These are phyloP conservation scores for Empidonax alnorum DNA, from an alignment of 2,113 vertebrate genomes.

Conservation along the genomic window DNA sequence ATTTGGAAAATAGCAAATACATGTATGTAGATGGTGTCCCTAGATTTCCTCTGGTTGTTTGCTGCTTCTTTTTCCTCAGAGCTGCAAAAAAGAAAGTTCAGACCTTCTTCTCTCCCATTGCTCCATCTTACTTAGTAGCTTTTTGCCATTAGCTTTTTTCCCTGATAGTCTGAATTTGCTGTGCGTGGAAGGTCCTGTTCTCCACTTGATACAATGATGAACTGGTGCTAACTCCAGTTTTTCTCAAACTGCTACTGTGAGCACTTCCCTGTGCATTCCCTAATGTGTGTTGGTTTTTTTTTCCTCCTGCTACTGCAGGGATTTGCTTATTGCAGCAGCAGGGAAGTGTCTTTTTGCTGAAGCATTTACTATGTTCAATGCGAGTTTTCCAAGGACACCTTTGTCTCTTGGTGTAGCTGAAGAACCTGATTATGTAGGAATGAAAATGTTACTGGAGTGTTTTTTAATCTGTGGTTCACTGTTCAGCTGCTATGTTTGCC, in stretches of 20 bases:
- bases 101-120: neutral
- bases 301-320: neutral
- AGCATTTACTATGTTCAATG: neutral
- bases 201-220: neutral
- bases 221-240: neutral
- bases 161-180: neutral
- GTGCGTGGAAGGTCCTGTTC: neutral
- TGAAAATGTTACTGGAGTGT: neutral
- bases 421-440: neutral
- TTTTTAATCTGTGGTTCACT: neutral
- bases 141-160: neutral
- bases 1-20: neutral
- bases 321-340: constrained; percentile 9
- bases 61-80: neutral
- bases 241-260: neutral
- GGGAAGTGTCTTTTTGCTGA: neutral
- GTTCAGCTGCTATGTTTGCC: neutral
- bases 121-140: neutral
- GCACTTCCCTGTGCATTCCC: neutral
- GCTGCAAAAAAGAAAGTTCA: neutral
- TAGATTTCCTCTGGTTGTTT: neutral
- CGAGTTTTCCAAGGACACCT: constrained; percentile 2
- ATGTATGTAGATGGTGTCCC: neutral
- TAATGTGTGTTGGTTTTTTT: neutral
- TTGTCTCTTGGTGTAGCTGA: neutral